Base-by-base conservation (phyloP, 2,888 invertebrate species). In the Cryptus armator region DNA sequence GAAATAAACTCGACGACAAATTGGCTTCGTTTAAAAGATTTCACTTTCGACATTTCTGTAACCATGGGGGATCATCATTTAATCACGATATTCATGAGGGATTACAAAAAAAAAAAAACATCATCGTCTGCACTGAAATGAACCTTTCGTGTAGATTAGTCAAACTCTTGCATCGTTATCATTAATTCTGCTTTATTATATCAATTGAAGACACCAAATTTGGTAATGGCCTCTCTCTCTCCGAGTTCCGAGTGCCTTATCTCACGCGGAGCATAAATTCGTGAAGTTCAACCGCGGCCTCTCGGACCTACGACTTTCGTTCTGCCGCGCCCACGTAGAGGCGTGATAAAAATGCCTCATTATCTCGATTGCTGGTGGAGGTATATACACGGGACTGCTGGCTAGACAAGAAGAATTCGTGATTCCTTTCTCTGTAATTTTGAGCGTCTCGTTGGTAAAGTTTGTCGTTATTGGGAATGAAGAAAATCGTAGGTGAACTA, bases 321-420 rank as follows among this genome's bases (percentile, higher is more conserved):
- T 51, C 48, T 24, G 24, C 76, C 19, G 64, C 51, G 56, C 75
- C 48, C 76, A 53, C 51, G 43, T 37, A 37, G 53, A 76, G 64
- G 64, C 37, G 51, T 76, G 64, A 76, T 76, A 66, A 76, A 76
- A 76, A 51, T 51, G 76, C 53, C 66, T 76, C 76, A 76, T 76
- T 76, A 76, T 66, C 64, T 66, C 51, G 76, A 76, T 66, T 76
- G 51, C 51, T 53, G 66, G 19, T 44, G 51, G 76, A 14, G 24
- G 24, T 37, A 37, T 19, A 2, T 37, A 37, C 43, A 2, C 51
- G 4, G 51, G 7, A 51, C 16, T 0, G 10, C 16, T 43, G 9
- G 16, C 43, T 16, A 12, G 32, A 24, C 37, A 43, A 51, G 64
- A 75, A 32, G 44, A 4, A 62, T 48, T 71, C 48, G 16, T 64